Percentiles rank a stretch among this genome's conserved stretches.
Evolutionary conservation across 1,140 invertebrate genomes (phyloP).

Genomic region (Sipha flava): DNA sequence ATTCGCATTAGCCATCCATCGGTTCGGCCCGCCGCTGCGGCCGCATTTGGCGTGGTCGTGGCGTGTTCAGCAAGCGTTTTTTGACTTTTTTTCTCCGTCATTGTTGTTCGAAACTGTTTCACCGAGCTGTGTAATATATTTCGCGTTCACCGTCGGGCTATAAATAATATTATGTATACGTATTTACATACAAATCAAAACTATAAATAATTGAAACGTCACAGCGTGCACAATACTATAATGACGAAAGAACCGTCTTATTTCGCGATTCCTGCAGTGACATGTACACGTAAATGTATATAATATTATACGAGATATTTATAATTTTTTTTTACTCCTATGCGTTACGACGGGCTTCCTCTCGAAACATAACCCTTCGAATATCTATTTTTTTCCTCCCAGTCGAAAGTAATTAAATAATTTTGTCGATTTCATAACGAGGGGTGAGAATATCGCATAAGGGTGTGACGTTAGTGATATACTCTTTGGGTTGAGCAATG

Average conservation of each 20-base stretch:
- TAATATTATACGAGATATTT: background rate
- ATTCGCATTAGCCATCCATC: constrained; percentile 28
- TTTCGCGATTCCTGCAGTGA: background rate
- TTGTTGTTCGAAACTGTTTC: no score
- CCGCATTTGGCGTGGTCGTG: background rate
- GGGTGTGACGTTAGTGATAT: background rate
- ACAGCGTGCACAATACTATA: background rate
- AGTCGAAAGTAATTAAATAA: background rate
- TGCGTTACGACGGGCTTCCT: background rate
- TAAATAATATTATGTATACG: background rate
- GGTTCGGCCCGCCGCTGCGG: background rate
- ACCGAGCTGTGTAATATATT: no score
- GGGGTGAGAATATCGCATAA: background rate
- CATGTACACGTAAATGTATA: background rate
- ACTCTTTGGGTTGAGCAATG: no score
- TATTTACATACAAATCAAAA: background rate
- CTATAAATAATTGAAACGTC: background rate
- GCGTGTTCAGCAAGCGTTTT: background rate
- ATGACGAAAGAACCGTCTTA: background rate
- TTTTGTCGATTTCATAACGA: background rate
- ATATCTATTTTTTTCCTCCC: background rate
- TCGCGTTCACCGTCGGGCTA: no score
- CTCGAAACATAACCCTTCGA: background rate
- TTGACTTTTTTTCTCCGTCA: background rate
- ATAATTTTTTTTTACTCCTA: background rate